Evolutionary conservation across 1,140 invertebrate genomes (phyloP).

Genomic region (Octopus sinensis): DNA sequence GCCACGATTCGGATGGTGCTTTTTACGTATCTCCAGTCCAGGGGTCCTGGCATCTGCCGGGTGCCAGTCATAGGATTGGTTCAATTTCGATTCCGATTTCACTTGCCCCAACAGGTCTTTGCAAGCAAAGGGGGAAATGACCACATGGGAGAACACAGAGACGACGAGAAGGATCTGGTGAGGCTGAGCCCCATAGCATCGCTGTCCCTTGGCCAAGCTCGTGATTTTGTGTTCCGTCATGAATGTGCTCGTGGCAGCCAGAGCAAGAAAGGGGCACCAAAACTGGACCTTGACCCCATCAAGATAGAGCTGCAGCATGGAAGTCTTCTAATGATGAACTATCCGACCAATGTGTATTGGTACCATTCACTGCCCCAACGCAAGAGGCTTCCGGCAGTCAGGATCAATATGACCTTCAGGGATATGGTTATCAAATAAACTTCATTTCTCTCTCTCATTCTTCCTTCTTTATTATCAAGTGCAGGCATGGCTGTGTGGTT

Average conservation of each 20-base stretch:
- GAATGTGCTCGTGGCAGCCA: constrained; percentile 58
- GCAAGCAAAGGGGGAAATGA: no score
- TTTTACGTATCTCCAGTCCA: no score
- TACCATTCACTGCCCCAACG: constrained; percentile 69
- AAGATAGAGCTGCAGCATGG: constrained; percentile 67
- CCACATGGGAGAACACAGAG: constrained; percentile 72
- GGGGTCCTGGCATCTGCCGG: no score
- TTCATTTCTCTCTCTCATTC: not conserved
- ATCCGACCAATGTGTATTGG: constrained; percentile 71
- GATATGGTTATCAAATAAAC: constrained; percentile 24
- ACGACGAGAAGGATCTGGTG: constrained; percentile 70
- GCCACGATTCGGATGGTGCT: no score
- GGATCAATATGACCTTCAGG: constrained; percentile 71
- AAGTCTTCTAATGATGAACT: constrained; percentile 70
- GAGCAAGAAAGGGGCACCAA: constrained; percentile 30
- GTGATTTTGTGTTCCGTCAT: constrained; percentile 69
- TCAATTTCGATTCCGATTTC: no score
- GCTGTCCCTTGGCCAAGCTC: constrained; percentile 66
- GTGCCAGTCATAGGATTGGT: no score
- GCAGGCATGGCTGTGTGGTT: no score
- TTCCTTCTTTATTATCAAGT: not conserved
- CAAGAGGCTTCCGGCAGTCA: constrained; percentile 60
- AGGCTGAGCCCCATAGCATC: constrained; percentile 67
- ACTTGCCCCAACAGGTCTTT: no score
- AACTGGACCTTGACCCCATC: constrained; percentile 56